phyloP scores from a whole-genome alignment of 2,113 vertebrate species.

The Phainopepla nitens region DNA sequence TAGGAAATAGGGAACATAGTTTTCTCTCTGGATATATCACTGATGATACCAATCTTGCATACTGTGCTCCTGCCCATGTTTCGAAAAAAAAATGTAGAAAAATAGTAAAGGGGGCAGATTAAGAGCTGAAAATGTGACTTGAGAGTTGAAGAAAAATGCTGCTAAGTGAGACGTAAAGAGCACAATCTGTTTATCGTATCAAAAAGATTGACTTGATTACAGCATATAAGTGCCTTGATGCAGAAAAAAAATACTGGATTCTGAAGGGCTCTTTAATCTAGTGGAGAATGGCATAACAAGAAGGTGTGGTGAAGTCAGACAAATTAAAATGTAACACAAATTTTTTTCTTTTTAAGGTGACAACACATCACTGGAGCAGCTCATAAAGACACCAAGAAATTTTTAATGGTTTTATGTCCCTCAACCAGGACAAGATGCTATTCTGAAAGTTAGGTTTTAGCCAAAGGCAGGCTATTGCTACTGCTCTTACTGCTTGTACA shows the following conservation, averaged over 20 bases:
- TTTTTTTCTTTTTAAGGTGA: constrained; percentile 21
- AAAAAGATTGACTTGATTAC: constrained; percentile 52
- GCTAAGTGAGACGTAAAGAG: constrained; percentile 27
- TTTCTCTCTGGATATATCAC: not conserved
- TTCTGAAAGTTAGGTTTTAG: not conserved
- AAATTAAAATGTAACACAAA: not conserved
- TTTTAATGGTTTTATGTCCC: not conserved
- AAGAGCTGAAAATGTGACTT: constrained; percentile 26
- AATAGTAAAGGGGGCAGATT: not conserved
- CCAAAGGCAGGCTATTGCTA: not conserved
- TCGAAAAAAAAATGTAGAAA: not conserved
- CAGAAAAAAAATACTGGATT: not conserved
- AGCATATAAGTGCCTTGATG: not conserved
- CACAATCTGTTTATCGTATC: constrained; percentile 41
- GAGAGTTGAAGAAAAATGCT: constrained; percentile 27
- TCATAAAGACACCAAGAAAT: not conserved
- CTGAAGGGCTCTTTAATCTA: constrained; percentile 43
- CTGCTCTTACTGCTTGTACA: not conserved
- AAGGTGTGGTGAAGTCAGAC: not conserved
- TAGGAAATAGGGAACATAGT: not conserved
- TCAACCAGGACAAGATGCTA: not conserved
- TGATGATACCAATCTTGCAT: not conserved
- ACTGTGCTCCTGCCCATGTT: not conserved
- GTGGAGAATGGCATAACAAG: not conserved
- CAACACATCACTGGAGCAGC: not conserved